A percentile compares a stretch with the other conserved stretches of the same genome.
phyloP scores from a whole-genome alignment of 1,140 invertebrate species.

The Subanguina moxae region DNA sequence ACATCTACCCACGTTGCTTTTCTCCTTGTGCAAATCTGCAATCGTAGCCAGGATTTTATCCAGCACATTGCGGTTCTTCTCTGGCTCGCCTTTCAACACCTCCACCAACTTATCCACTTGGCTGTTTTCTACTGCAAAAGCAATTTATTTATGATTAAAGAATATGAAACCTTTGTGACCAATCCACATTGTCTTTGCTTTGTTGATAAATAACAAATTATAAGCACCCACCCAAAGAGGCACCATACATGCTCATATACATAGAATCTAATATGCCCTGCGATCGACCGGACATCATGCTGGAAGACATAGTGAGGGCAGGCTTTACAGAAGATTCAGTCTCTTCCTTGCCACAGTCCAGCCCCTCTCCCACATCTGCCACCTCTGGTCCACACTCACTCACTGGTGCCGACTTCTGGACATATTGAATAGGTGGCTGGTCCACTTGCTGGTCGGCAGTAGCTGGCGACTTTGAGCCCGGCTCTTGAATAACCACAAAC shows the following conservation, averaged over 20 bases:
- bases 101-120: constrained; percentile 10
- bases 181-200: too few species aligned
- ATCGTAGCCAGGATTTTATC: background rate
- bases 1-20: background rate
- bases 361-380: background rate
- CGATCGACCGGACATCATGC: background rate
- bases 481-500: constrained; percentile 9
- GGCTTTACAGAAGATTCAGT: background rate
- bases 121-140: background rate
- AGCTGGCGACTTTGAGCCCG: background rate
- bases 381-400: constrained; percentile 7
- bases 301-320: background rate
- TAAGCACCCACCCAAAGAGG: background rate
- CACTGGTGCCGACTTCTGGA: background rate
- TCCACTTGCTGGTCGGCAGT: background rate
- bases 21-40: constrained; percentile 11
- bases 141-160: background rate
- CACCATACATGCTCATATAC: constrained; percentile 1
- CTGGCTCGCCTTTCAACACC: background rate
- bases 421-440: background rate
- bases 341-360: background rate
- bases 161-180: too few species aligned
- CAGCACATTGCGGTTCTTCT: constrained; percentile 6
- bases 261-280: background rate
- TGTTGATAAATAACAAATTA: too few species aligned